Evolutionary conservation across 2,113 vertebrate species (phyloP), one percentile per base, ranked within the genome.

Genomic region (Oreotragus oreotragus): DNA sequence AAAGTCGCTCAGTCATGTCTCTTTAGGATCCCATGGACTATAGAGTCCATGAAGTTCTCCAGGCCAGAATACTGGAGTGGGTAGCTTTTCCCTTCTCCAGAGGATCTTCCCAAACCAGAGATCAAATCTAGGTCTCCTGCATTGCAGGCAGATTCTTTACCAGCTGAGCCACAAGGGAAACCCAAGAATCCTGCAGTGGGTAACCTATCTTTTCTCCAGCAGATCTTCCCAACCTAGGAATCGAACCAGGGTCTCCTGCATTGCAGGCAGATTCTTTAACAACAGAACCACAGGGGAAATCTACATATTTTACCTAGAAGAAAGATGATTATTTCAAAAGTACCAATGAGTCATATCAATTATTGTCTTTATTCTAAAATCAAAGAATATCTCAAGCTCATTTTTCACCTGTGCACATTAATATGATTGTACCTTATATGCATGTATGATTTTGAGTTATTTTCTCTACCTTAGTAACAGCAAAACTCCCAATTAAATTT

Each of bases 291-390:
- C 64, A 36, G 17, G 17, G 64, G 9, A 4, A 13, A 47, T 87
- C 17, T 88, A 49, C 4, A 28, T 53, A 47, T 84, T 93, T 79
- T 49, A 84, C 84, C 39, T 16, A 73, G 43, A 92, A 77, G 33
- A 81, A 77, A 91, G 1, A 16, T 80, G 95, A 45, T 36, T 43
- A 43, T 92, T 90, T 93, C 16, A 39, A 66, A 97, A 92, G 28
- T 14, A 57, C 1, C 27, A 83, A 3, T n/a, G 14, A 84, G 8
- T 66, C n/a, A 23, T 9, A 79, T 51, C 30, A 55, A 33, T 70
- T 21, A 43, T 83, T n/a, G 2, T 12, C 13, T 45, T 45, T 58
- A 17, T 13, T 84, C 93, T 73, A 84, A 79, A 84, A 60, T 62
- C 23, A 97, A 84, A 81, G 0, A 51, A 8, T 30, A 66, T 15